Conservation (phyloP, 2,113 vertebrate genomes). For the Columba livia region DNA sequence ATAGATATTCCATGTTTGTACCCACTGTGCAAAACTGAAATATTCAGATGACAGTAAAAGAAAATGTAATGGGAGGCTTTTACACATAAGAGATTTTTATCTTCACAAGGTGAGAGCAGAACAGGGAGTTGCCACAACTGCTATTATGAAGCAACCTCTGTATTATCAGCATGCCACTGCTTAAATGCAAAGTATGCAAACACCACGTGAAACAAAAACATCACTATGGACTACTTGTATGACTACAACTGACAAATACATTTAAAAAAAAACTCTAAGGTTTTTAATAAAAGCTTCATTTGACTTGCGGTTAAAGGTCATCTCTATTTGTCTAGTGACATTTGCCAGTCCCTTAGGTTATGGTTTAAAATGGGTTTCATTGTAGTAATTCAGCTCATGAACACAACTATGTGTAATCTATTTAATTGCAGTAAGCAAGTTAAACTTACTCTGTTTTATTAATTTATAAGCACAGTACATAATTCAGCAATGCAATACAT, state of each 20-base stretch:
- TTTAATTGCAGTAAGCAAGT: slow-evolving; percentile 6
- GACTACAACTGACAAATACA: neutral
- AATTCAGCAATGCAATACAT: neutral
- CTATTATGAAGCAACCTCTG: neutral
- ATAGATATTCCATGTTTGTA: neutral
- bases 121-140: neutral
- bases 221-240: neutral
- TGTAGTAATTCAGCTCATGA: slow-evolving; percentile 54
- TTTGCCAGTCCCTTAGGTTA: neutral
- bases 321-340: neutral
- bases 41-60: neutral
- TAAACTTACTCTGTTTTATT: slow-evolving; percentile 36
- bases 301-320: neutral
- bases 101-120: neutral
- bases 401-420: slow-evolving; percentile 28
- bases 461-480: slow-evolving; percentile 36
- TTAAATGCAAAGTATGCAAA: slow-evolving; percentile 59
- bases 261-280: neutral
- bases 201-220: neutral
- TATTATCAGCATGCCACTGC: neutral
- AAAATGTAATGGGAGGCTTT: neutral
- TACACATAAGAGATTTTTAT: neutral
- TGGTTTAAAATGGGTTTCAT: neutral
- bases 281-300: neutral
- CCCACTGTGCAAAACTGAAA: neutral